Conservation (phyloP, 35 echinoderm and acorn worm species). For the Hemicentrotus pulcherrimus region DNA sequence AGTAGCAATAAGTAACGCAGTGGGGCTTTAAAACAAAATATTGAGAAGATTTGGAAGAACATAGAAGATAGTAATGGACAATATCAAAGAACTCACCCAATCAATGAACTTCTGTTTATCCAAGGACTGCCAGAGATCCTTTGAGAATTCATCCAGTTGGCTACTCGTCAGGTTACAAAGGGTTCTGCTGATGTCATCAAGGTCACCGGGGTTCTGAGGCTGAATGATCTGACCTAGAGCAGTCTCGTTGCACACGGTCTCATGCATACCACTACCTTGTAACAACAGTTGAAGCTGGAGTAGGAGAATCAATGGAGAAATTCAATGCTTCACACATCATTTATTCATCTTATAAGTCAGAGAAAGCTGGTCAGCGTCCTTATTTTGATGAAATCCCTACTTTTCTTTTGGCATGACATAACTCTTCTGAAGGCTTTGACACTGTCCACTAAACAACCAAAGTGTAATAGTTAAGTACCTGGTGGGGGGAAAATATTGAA, state of each 20-base stretch:
- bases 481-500: too few species aligned
- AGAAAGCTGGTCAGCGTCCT: too few species aligned
- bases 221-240: constrained; percentile 59
- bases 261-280: constrained; percentile 59
- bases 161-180: constrained; percentile 65
- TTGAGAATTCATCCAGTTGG: constrained; percentile 68
- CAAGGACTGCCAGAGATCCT: constrained; percentile 53
- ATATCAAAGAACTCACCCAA: constrained; percentile 34
- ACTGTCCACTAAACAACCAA: too few species aligned
- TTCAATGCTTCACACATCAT: not conserved
- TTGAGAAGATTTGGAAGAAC: not conserved
- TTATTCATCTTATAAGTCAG: too few species aligned
- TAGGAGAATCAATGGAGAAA: not conserved
- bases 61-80: not conserved
- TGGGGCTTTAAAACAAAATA: too few species aligned
- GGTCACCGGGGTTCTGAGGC: constrained; percentile 33
- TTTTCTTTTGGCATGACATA: too few species aligned
- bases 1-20: too few species aligned
- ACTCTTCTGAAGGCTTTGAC: too few species aligned
- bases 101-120: constrained; percentile 48
- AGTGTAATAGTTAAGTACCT: too few species aligned
- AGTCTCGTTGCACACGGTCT: constrained; percentile 70
- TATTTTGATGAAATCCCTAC: too few species aligned
- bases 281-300: constrained; percentile 65
- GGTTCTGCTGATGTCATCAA: constrained; percentile 55